A percentile compares a stretch with the other conserved stretches of the same genome.
Conservation (phyloP, 2,888 invertebrate species). For the Acleris literana region DNA sequence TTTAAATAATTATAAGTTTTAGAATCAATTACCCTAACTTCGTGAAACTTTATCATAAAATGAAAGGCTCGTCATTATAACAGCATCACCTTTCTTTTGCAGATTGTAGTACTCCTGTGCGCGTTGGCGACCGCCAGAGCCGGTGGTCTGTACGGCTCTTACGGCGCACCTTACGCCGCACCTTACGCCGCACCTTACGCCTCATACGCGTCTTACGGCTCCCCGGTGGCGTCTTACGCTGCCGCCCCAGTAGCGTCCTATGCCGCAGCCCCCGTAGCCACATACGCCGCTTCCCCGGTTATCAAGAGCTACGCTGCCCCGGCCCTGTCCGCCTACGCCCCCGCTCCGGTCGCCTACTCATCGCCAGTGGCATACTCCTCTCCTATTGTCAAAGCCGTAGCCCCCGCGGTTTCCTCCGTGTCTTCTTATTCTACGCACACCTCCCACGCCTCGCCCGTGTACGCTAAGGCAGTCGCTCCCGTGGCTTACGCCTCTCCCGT, state of each 20-base stretch:
- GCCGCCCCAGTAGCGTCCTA: constrained; percentile 38
- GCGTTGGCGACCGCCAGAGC: constrained; percentile 83
- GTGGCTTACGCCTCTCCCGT: constrained; percentile 46
- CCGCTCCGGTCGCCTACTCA: constrained; percentile 52
- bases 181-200: constrained; percentile 56
- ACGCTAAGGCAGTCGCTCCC: constrained; percentile 51
- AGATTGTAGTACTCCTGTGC: constrained; percentile 82
- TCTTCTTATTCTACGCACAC: constrained; percentile 49
- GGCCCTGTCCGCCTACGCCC: constrained; percentile 52
- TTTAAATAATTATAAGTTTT: no score
- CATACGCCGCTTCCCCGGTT: constrained; percentile 47
- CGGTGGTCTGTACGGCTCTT: constrained; percentile 72
- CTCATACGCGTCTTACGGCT: constrained; percentile 45
- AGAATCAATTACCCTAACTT: no score
- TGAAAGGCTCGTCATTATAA: background rate
- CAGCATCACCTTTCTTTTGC: constrained; percentile 44
- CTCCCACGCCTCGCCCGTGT: constrained; percentile 45
- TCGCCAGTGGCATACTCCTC: constrained; percentile 56
- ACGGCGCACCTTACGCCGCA: constrained; percentile 53
- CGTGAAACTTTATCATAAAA: no score
- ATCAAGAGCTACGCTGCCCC: constrained; percentile 55
- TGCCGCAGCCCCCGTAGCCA: constrained; percentile 52
- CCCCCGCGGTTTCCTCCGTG: constrained; percentile 55
- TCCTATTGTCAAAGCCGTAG: constrained; percentile 61
- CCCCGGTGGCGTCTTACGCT: constrained; percentile 40